Base-by-base conservation (phyloP, 2,888 invertebrate species). In the Odontothrips loti region DNA sequence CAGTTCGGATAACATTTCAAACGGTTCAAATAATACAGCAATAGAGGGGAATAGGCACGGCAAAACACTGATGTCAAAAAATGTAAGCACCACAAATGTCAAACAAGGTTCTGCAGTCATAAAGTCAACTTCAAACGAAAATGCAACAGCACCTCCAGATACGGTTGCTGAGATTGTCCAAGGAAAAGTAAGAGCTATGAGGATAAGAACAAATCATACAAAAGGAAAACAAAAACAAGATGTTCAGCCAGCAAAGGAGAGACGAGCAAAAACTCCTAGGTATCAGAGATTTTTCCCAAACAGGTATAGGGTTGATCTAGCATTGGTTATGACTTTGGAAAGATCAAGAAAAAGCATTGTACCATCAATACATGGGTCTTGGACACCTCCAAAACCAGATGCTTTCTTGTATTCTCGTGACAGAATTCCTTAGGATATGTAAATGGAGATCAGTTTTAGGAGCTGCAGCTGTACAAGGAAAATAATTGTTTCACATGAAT, bases 301-400 rank as follows among this genome's bases (percentile, higher is more conserved):
- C 27, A 75, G 68, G 27, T 75, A 75, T 27, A 23, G 68, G 1
- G 68, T 75, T 75, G 68, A 75, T 27, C 68, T 75, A 23, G 68
- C 68, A 75, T 10, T 75, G 9, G 68, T 75, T 23, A 75, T 75
- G 68, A 75, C 68, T 23, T 75, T 75, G 27, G 68, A 75, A 75
- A 75, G 68, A 75, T 75, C 68, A 12, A 75, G 68, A 27, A 75
- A 75, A 75, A 27, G 9, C 23, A n/a, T 27, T 23, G 1, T 75
- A 9, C 68, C 68, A 75, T 75, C 68, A 75, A 75, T 75, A 75
- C 68, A 75, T 12, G 12, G 68, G 12, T 27, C 68, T 23, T 27
- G 68, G 68, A 75, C 10, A 23, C 27, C 68, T 75, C 23, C 27
- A 27, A 75, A 23, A 2, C 68, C 27, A 27, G 68, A 75, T 0